A percentile compares a stretch with the other conserved stretches of the same genome.
phyloP scores from a whole-genome alignment of 2,113 vertebrate genomes.

The Panthera tigris region DNA sequence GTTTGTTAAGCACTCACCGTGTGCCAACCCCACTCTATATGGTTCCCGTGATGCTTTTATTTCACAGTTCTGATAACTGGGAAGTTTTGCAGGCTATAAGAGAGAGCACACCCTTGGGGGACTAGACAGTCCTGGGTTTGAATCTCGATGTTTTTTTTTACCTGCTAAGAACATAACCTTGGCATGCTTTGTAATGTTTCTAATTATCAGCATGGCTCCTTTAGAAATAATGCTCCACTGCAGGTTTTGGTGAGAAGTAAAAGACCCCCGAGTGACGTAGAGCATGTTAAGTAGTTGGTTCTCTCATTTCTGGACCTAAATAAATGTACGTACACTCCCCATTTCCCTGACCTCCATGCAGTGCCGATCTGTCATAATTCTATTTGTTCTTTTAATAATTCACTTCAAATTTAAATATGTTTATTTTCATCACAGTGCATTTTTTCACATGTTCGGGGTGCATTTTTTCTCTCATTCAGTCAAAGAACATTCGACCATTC shows the following conservation, averaged over 20 bases:
- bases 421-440: background rate
- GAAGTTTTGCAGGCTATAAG: background rate
- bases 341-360: background rate
- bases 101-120: background rate
- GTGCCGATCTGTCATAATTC: background rate
- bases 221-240: background rate
- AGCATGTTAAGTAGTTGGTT: background rate
- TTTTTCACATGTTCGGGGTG: background rate
- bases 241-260: background rate
- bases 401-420: background rate
- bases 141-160: background rate
- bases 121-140: background rate
- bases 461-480: background rate
- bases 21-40: background rate
- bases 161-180: background rate
- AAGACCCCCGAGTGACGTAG: background rate
- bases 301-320: background rate
- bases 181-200: background rate
- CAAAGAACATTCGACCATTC: background rate
- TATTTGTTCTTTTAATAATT: background rate
- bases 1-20: background rate
- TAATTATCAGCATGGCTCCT: background rate
- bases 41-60: background rate
- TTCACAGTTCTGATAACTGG: background rate
- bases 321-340: background rate